Evolutionary conservation across 2,113 vertebrate species (phyloP), one percentile per base, ranked within the genome.

Genomic region (Dipodomys merriami): DNA sequence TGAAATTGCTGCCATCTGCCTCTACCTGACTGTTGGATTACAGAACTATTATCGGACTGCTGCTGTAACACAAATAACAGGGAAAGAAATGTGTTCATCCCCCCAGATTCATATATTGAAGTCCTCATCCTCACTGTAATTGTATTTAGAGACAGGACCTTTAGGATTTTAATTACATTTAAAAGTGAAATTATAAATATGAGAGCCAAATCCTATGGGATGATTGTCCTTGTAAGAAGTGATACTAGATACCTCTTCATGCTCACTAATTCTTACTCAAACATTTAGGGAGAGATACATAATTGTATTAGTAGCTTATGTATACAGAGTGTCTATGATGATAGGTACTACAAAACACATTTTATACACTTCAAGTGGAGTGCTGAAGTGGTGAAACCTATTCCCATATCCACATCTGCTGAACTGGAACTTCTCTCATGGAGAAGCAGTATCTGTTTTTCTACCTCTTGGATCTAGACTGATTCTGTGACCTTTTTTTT

Each of bases 251-350:
- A 29, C 30, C 25, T 5, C 4, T 5, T 74, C 8, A 15, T 85
- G 22, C 13, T 35, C 22, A 19, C 5, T 39, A 29, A 82, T 65
- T 39, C 25, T 12, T 44, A 1, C 27, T 25, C 11, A 18, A 72
- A 93, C 49, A 83, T 44, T 88, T 89, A 86, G 79, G 33, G 6
- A 46, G 30, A 94, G 64, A 90, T 11, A 85, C 44, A 44, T 81
- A 68, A 13, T 71, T 65, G 67, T 19, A 72, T 23, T 77, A 33
- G 30, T 27, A 85, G 29, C 49, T 78, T 64, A 64, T 91, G 35
- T 25, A 86, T 90, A 78, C 64, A 74, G 68, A 74, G 3, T 20
- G 64, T 88, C 64, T 88, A 69, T 7, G 35, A 23, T 81, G 49
- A 74, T 19, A 83, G 60, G 11, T 0, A 83, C 20, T 30, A 25